Conservation (phyloP, 2,113 vertebrate genomes). For the Osmerus mordax region DNA sequence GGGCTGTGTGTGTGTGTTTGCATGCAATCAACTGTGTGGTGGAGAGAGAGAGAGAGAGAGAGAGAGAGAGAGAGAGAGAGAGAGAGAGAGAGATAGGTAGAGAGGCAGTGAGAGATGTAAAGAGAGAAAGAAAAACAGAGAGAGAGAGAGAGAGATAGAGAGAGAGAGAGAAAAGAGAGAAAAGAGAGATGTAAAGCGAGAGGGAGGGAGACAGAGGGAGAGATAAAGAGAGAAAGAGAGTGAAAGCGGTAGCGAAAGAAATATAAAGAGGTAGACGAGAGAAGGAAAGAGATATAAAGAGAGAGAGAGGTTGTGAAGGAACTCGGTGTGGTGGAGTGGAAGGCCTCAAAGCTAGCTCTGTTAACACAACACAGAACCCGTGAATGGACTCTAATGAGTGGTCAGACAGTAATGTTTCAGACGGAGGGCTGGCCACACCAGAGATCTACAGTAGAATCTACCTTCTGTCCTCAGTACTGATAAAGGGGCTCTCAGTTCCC, state of each 20-base stretch:
- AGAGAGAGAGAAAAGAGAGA: neutral
- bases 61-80: neutral
- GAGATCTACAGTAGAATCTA: too few relatives aligned
- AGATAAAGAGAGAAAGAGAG: neutral
- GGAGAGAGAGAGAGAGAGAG: neutral
- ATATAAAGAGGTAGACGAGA: too few relatives aligned
- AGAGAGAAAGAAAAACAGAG: neutral
- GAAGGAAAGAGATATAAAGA: neutral
- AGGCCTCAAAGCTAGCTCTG: neutral
- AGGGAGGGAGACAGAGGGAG: neutral
- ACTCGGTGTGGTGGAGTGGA: neutral
- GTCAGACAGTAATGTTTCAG: too few relatives aligned
- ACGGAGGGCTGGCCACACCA: too few relatives aligned
- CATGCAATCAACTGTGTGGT: neutral
- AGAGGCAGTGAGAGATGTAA: neutral
- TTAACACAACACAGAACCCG: too few relatives aligned
- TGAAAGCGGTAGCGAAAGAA: neutral
- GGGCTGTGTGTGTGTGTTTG: neutral
- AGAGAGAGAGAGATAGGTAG: neutral
- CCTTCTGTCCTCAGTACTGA: too few relatives aligned
- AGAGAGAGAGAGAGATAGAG: neutral
- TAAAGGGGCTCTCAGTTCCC: too few relatives aligned
- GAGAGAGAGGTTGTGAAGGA: conserved; percentile 2
- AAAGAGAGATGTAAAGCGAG: neutral
- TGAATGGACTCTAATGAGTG: too few relatives aligned